Base-by-base conservation (phyloP, 2,888 invertebrate genomes). In the Gibbula magus region DNA sequence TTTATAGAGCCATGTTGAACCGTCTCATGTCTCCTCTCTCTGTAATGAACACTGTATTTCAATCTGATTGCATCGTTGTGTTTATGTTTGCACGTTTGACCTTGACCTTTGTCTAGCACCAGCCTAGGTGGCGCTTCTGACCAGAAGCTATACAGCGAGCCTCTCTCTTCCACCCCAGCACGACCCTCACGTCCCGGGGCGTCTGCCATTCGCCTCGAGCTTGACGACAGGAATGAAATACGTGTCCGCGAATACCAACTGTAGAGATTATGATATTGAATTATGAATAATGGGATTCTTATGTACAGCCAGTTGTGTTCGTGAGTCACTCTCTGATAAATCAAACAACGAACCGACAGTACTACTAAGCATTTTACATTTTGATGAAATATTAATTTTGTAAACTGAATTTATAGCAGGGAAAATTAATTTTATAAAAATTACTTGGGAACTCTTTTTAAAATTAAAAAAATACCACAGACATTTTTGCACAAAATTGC, bases 221-320 rank as follows among this genome's bases (percentile, higher is more conserved):
- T 89, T 29, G 89, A 89, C 75, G 85, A 87, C 66, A 82, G 88
- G 82, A 86, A 89, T 80, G 88, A 88, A 66, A 86, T 89, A 45
- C 81, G 86, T 54, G 83, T 88, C 54, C 73, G 88, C 67, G 86
- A 87, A 51, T 74, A 51, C 52, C 51, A 51, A 22, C 22, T 73
- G 39, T 73, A 25, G 56, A 45, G 61, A 61, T 61, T 61, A 16
- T 61, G 61, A 5, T 2, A 45, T 45, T 45, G 45, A 45, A 45
- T 10, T 45, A 10, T 45, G 5, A 10, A 45, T 10, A 10, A 45
- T 35, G 7, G 35, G 3, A 35, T 35, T 35, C 7, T 35, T 5
- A 35, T 35, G 35, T 35, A 3, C 7, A 35, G 3, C 35, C 35
- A 35, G 35, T 35, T 45, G 45, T 45, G 13, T 45, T 13, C 45